phyloP scores from a whole-genome alignment of 2,797 vertebrate genomes.

The Oreortyx pictus region DNA sequence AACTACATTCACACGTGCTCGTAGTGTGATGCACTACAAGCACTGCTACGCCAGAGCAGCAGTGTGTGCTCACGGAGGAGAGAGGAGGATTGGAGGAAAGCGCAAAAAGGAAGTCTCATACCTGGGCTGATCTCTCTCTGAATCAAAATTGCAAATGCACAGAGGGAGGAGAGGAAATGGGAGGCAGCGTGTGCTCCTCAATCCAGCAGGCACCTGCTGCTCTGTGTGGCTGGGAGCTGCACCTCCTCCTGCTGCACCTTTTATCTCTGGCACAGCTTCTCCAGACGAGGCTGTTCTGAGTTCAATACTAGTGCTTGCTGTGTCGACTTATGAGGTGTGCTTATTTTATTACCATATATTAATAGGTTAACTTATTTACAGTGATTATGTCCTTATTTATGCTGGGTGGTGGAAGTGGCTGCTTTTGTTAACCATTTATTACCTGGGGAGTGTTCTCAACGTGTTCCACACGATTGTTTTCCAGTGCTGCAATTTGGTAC shows the following conservation, averaged over 20 bases:
- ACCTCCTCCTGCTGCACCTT: background rate
- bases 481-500: conserved; percentile 73
- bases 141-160: rapidly evolving
- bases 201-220: background rate
- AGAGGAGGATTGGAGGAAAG: rapidly evolving
- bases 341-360: background rate
- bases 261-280: background rate
- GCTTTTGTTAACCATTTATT: conserved; percentile 70
- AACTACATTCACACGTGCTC: rapidly evolving
- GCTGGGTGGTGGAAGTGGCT: conserved; percentile 29
- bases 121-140: background rate
- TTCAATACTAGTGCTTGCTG: rapidly evolving
- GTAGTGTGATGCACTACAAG: background rate
- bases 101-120: rapidly evolving
- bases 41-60: no score
- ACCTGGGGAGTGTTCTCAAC: conserved; percentile 48
- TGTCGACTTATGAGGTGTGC: background rate
- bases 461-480: conserved; percentile 63
- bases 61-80: rapidly evolving
- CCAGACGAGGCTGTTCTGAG: background rate
- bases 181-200: background rate
- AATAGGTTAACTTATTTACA: conserved; percentile 21
- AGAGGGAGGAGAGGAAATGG: background rate
- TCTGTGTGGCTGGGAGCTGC: background rate
- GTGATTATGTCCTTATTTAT: background rate